phyloP scores from a whole-genome alignment of 2,797 vertebrate species.

The Typhlichthys eigenmanni region DNA sequence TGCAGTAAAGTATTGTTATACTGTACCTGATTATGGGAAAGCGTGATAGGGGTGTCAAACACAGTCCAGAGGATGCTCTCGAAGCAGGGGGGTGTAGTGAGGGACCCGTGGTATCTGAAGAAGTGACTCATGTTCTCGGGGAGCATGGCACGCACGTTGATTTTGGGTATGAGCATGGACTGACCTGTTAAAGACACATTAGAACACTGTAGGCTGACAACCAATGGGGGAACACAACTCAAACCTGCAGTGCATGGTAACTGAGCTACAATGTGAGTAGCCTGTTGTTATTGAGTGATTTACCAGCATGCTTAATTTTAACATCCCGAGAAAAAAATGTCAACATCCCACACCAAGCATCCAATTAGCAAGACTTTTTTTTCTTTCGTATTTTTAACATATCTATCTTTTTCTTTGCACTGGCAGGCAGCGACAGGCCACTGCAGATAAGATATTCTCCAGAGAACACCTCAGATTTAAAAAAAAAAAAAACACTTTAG shows the following conservation, averaged over 20 bases:
- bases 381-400: background rate
- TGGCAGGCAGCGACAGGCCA: background rate
- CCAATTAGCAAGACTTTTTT: slow-evolving; percentile 48
- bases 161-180: slow-evolving; percentile 68
- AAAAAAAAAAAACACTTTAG: too few species aligned
- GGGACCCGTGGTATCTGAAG: slow-evolving; percentile 88
- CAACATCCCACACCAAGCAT: slow-evolving; percentile 9
- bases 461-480: background rate
- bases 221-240: background rate
- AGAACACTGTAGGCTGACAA: background rate
- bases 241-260: background rate
- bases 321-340: slow-evolving; percentile 33
- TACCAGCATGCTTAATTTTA: too few species aligned
- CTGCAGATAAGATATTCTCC: slow-evolving; percentile 1
- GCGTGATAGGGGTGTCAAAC: slow-evolving; percentile 78
- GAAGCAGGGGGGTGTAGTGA: slow-evolving; percentile 90
- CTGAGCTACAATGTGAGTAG: too few species aligned
- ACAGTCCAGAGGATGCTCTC: slow-evolving; percentile 92
- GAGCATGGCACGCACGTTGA: slow-evolving; percentile 85
- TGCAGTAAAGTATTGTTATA: too few species aligned
- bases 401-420: background rate
- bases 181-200: slow-evolving; percentile 72
- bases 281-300: too few species aligned
- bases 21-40: slow-evolving; percentile 89
- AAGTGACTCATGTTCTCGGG: slow-evolving; percentile 81